Conservation (phyloP, 2,888 invertebrate species). For the Lamproptera curius region DNA sequence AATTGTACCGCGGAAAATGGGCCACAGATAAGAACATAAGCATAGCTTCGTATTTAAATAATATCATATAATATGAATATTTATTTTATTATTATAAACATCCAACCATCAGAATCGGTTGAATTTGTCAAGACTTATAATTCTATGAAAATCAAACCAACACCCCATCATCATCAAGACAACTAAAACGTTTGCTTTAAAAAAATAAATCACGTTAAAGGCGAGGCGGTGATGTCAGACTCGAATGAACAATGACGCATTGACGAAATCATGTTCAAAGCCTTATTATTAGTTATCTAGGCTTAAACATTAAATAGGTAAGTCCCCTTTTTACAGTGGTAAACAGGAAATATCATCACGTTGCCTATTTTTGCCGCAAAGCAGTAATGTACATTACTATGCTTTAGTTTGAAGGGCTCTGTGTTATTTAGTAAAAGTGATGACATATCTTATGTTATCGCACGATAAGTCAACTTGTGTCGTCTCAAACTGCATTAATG, state of each 20-base stretch:
- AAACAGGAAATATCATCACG: not conserved
- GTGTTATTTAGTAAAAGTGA: no score
- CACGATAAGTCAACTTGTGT: no score
- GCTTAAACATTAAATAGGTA: no score
- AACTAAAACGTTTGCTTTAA: no score
- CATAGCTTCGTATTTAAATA: not conserved
- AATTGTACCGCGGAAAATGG: no score
- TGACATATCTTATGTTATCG: no score
- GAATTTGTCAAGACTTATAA: not conserved
- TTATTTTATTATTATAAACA: not conserved
- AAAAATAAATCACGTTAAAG: conserved; percentile 5
- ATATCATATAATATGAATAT: not conserved
- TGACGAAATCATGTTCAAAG: not conserved
- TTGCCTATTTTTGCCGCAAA: not conserved
- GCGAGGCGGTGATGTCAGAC: conserved; percentile 23
- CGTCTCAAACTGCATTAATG: no score
- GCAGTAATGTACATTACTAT: no score
- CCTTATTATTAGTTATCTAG: not conserved
- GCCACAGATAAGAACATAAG: no score
- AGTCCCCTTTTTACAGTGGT: not conserved
- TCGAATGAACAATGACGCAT: conserved; percentile 12
- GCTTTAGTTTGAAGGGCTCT: no score
- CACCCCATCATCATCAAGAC: no score
- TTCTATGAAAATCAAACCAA: not conserved
- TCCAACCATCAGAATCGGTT: not conserved